Evolutionary conservation across 1,140 invertebrate species (phyloP).

Genomic region (Drosophila trapezifrons): DNA sequence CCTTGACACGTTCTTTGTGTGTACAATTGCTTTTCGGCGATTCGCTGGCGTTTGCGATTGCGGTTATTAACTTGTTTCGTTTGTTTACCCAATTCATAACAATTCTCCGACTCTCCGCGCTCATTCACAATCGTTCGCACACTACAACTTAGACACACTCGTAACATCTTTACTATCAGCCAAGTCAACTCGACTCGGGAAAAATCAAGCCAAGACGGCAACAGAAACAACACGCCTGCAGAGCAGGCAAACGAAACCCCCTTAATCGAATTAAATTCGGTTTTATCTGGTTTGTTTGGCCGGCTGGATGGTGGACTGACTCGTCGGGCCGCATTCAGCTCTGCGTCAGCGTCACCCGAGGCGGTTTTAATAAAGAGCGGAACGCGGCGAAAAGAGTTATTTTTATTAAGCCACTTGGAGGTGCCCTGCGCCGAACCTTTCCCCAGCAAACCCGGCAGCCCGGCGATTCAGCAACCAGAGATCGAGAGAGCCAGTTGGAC

Average conservation of each 20-base stretch:
- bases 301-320: constrained; percentile 14
- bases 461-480: background rate
- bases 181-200: constrained; percentile 25
- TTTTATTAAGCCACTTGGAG: constrained; percentile 30
- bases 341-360: constrained; percentile 31
- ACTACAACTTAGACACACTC: constrained; percentile 43
- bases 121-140: constrained; percentile 34
- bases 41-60: constrained; percentile 37
- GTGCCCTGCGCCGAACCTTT: constrained; percentile 11
- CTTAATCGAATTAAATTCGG: constrained; percentile 83
- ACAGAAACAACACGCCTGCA: constrained; percentile 41
- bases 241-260: constrained; percentile 67
- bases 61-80: constrained; percentile 69
- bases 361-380: constrained; percentile 34
- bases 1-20: constrained; percentile 25
- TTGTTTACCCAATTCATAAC: constrained; percentile 71
- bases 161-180: constrained; percentile 68
- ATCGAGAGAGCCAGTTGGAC: constrained; percentile 15
- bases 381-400: constrained; percentile 36
- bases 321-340: constrained; percentile 24
- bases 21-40: constrained; percentile 15
- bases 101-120: constrained; percentile 36
- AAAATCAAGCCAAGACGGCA: constrained; percentile 18
- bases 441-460: background rate
- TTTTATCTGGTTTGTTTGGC: constrained; percentile 82